Conservation (phyloP, 1,140 invertebrate species). For the Stratiolaelaps scimitus region DNA sequence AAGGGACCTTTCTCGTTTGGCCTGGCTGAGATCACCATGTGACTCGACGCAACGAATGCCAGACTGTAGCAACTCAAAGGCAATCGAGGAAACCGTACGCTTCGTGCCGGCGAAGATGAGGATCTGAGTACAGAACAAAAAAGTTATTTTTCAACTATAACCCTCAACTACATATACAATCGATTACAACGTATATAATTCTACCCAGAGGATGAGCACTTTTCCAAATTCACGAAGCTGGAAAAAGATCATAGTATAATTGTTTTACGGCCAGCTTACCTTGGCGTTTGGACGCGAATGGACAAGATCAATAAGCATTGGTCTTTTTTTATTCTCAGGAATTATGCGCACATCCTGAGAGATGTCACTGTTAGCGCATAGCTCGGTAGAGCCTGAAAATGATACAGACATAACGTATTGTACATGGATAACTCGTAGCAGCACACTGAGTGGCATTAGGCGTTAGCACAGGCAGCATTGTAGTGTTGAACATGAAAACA, state of each 20-base stretch:
- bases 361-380: slow-evolving; percentile 94
- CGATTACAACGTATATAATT: no score
- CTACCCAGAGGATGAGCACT: no score
- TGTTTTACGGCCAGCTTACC: not conserved
- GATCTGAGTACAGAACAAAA: not conserved
- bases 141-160: no score
- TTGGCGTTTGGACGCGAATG: not conserved
- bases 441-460: no score
- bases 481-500: no score
- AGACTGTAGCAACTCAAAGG: not conserved
- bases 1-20: slow-evolving; percentile 25
- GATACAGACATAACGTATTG: no score
- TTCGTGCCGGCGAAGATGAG: slow-evolving; percentile 22
- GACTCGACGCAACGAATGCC: slow-evolving; percentile 17
- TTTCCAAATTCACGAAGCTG: no score
- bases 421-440: no score
- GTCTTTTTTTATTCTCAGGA: not conserved
- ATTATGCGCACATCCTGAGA: slow-evolving; percentile 47
- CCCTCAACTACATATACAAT: no score
- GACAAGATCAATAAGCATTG: not conserved
- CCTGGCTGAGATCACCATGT: slow-evolving; percentile 26
- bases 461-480: no score
- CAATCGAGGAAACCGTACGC: not conserved
- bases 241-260: no score
- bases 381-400: slow-evolving; percentile 52